Evolutionary conservation across 53 echinoderm and acorn worm species (phyloP), one percentile per base, ranked within the genome.

Genomic region (Holothuria leucospilota): DNA sequence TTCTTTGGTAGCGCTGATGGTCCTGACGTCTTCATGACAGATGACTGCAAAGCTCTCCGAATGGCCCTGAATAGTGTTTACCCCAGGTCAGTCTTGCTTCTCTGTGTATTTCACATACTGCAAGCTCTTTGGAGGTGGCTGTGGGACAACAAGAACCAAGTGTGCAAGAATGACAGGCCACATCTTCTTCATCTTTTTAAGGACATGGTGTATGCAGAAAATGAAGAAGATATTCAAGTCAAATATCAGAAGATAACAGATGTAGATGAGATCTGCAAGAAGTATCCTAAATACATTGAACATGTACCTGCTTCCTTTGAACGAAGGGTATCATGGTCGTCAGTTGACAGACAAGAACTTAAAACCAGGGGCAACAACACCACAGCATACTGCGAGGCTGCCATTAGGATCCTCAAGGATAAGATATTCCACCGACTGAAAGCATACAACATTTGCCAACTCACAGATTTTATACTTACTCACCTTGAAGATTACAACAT

Each of bases 391-490:
- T 82, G 73, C 39, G 82, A 90, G 65, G 70, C 90, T 15, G 81
- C 86, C 6, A 90, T 90, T 71, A 51, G 90, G 27, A 62, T 90
- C 12, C 82, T 90, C 4, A 90, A 90, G 72, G 86, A 90, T 29
- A 63, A 82, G 51, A 75, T 90, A 8, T 23, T 90, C 20, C 26
- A 42, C 14, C 24, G 82, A 51, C 38, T 81, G 38, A n/a, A n/a
- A 90, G 90, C 86, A 2, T 89, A 75, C 86, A 90, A 86, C 46
- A 12, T 85, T 10, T 13, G 60, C 6, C 90, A 90, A 59, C 85
- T 90, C 12, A 16, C 49, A 8, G 85, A 85, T 65, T 90, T 78
- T 41, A 42, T 89, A 13, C 39, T 84, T 6, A 61, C 62, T n/a
- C 26, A 53, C 18, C 65, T 92, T 21, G 41, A 89, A 51, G 82